Evolutionary conservation across 1,140 invertebrate genomes (phyloP).

Genomic region (Pachyrhynchus sulphureomaculatus): DNA sequence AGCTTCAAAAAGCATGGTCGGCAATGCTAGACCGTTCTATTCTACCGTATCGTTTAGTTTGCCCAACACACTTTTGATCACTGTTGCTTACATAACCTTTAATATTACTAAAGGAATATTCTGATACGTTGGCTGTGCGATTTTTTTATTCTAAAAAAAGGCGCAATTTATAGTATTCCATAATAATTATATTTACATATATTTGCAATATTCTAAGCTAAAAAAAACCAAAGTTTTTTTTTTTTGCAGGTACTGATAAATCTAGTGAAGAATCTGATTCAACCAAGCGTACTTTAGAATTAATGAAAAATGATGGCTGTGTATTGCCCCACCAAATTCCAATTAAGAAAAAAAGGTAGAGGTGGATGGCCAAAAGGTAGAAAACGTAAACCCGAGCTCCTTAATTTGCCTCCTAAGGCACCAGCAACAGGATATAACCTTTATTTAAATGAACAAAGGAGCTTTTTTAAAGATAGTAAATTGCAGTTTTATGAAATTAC

Average conservation of each 20-base stretch:
- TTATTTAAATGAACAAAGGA: constrained; percentile 59
- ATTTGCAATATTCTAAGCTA: too few relatives aligned
- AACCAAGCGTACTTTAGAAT: constrained; percentile 17
- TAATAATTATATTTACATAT: too few relatives aligned
- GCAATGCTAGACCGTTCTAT: too few relatives aligned
- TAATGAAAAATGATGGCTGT: constrained; percentile 19
- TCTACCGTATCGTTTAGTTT: too few relatives aligned
- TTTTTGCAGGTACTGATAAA: constrained; percentile 20
- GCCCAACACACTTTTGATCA: too few relatives aligned
- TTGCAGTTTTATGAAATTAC: constrained; percentile 57
- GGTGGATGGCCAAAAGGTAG: constrained; percentile 66
- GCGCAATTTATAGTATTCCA: too few relatives aligned
- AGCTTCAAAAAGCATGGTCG: too few relatives aligned
- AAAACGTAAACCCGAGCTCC: constrained; percentile 57
- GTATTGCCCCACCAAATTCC: constrained; percentile 17
- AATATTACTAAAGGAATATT: too few relatives aligned
- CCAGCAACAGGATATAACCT: constrained; percentile 61
- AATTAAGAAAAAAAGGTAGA: constrained; percentile 52
- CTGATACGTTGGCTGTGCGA: too few relatives aligned
- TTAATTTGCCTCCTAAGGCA: constrained; percentile 58
- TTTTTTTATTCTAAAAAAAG: too few relatives aligned
- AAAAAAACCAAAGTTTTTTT: too few relatives aligned
- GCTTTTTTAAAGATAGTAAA: constrained; percentile 56
- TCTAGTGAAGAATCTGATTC: constrained; percentile 32
- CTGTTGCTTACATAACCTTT: too few relatives aligned